Percentiles rank a stretch among this genome's conserved stretches.
These are phyloP conservation scores for Chymomyza procnemis DNA, from an alignment of 2,888 invertebrate species.

Conservation along the genomic window DNA sequence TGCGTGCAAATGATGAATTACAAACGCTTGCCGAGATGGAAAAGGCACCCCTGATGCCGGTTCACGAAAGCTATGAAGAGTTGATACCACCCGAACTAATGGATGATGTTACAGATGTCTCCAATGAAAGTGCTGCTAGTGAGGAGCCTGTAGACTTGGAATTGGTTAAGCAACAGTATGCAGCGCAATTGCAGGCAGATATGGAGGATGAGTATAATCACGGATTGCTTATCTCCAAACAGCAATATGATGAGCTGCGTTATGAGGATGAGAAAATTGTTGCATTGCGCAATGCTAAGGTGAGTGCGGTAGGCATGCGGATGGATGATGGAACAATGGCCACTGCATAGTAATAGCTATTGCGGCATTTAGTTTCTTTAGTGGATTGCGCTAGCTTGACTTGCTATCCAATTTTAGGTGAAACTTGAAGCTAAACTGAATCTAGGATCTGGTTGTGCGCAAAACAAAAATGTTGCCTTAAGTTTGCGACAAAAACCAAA, in stretches of 20 bases:
- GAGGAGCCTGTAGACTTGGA: slow-evolving; percentile 66
- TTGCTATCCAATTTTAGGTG: no score
- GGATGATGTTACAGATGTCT: slow-evolving; percentile 69
- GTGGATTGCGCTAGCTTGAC: no score
- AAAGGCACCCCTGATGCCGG: slow-evolving; percentile 31
- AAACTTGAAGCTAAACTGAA: no score
- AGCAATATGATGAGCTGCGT: slow-evolving; percentile 80
- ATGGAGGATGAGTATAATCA: slow-evolving; percentile 73
- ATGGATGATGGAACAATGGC: no score
- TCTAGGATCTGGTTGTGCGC: no score
- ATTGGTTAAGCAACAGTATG: slow-evolving; percentile 64
- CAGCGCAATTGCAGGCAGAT: slow-evolving; percentile 63
- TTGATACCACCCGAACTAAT: slow-evolving; percentile 24
- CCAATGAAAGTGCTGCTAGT: slow-evolving; percentile 54
- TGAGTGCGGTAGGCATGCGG: no score
- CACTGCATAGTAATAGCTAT: no score
- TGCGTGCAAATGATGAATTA: neutral
- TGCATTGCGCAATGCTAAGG: slow-evolving; percentile 79
- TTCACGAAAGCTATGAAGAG: slow-evolving; percentile 15
- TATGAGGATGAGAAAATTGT: slow-evolving; percentile 81
- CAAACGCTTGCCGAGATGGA: slow-evolving; percentile 4
- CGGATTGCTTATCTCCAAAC: slow-evolving; percentile 80
- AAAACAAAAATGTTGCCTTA: no score
- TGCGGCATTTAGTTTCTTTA: no score
- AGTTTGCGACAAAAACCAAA: no score